These are phyloP conservation scores for Luidia sarsii DNA, from an alignment of 53 echinoderm and acorn worm species.

Conservation along the genomic window DNA sequence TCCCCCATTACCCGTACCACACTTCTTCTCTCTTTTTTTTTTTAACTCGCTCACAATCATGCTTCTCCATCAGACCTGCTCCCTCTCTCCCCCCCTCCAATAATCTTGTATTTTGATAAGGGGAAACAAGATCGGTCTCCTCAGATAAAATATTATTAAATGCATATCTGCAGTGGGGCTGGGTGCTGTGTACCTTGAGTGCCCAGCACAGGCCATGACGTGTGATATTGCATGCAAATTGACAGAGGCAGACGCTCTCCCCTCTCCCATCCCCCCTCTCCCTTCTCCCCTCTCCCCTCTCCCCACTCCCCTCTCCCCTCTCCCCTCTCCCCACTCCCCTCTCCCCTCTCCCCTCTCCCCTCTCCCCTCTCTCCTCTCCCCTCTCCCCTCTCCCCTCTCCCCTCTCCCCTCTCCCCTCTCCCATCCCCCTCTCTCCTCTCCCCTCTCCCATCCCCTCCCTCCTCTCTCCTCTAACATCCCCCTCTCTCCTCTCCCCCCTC, in stretches of 20 bases:
- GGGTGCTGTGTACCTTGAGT: not conserved
- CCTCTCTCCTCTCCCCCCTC: no score
- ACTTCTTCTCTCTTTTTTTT: not conserved
- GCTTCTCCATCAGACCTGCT: not conserved
- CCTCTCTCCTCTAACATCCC: no score
- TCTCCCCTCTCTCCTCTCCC: not conserved
- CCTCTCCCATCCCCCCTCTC: no score
- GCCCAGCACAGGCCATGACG: not conserved
- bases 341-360: not conserved
- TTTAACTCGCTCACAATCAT: not conserved
- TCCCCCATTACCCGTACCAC: not conserved
- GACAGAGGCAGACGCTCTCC: slow-evolving; percentile 12
- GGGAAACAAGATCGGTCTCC: slow-evolving; percentile 43
- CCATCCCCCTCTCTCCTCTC: not conserved
- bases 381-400: no score
- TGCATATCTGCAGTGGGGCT: slow-evolving; percentile 8
- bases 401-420: not conserved
- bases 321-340: no score
- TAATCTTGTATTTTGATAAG: slow-evolving; percentile 59
- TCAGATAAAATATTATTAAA: slow-evolving; percentile 57
- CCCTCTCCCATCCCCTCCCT: no score
- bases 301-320: not conserved
- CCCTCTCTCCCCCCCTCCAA: slow-evolving; percentile 9
- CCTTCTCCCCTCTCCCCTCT: not conserved
- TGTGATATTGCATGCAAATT: slow-evolving; percentile 37